Percentiles rank a stretch among this genome's conserved stretches.
These are phyloP conservation scores for Emydocephalus ijimae DNA, from an alignment of 2,113 vertebrate genomes.

Conservation along the genomic window DNA sequence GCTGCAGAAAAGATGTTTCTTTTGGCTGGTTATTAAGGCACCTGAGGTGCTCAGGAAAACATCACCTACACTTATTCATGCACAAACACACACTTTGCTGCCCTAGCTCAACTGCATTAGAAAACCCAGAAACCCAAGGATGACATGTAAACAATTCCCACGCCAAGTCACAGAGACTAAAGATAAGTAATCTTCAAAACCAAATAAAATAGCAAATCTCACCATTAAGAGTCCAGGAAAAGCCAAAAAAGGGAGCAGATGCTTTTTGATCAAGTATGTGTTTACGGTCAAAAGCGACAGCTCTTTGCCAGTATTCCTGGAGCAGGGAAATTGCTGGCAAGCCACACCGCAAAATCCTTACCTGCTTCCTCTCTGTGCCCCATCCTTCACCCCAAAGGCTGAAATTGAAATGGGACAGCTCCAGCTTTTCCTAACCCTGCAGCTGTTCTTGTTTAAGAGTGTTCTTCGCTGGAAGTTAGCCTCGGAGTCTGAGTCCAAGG, in stretches of 20 bases:
- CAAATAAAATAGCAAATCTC: not conserved
- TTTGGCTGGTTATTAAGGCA: not conserved
- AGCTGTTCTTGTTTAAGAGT: conserved; percentile 48
- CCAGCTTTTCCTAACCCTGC: conserved; percentile 36
- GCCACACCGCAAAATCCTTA: conserved; percentile 34
- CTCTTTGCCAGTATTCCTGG: conserved; percentile 33
- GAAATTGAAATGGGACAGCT: conserved; percentile 35
- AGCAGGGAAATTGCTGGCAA: not conserved
- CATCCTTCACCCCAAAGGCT: conserved; percentile 31
- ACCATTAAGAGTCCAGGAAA: conserved; percentile 3
- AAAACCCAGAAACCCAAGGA: not conserved
- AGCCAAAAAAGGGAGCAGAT: not conserved
- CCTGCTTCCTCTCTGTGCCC: not conserved
- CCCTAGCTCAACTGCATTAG: not conserved
- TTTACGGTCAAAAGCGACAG: not conserved
- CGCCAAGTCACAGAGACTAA: not conserved
- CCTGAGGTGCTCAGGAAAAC: not conserved
- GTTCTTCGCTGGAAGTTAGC: not conserved
- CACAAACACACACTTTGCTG: not conserved
- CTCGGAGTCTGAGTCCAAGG: not conserved
- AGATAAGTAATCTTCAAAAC: not conserved
- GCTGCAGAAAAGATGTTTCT: conserved; percentile 42
- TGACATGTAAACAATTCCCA: fast-evolving
- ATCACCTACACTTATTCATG: not conserved
- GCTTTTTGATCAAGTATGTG: not conserved